A percentile compares a stretch with the other conserved stretches of the same genome.
Conservation (phyloP, 2,888 invertebrate genomes). For the Cryptocephalus primarius region DNA sequence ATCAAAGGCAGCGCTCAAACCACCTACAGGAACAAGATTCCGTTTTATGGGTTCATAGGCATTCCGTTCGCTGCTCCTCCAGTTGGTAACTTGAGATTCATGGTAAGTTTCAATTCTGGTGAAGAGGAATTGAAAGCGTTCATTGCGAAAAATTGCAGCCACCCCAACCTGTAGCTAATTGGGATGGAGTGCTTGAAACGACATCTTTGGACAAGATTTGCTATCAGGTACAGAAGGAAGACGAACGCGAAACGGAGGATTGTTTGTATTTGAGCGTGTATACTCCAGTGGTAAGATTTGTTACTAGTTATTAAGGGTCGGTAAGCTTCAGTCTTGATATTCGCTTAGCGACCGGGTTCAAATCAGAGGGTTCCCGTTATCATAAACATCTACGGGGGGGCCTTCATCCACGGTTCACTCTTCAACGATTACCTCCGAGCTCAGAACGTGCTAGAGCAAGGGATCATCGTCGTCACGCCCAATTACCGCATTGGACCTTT, state of each 20-base stretch:
- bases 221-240: constrained; percentile 7
- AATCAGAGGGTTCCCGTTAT: constrained; percentile 15
- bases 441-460: constrained; percentile 17
- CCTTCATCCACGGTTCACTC: constrained; percentile 14
- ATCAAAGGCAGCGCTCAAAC: constrained; percentile 9
- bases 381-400: constrained; percentile 19
- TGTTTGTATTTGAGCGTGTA: constrained; percentile 19
- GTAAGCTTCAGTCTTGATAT: no score
- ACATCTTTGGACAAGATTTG: constrained; percentile 11
- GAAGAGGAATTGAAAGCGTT: no score
- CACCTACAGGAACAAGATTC: constrained; percentile 2
- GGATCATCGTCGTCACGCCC: constrained; percentile 16
- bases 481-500: constrained; percentile 21
- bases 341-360: constrained; percentile 7
- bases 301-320: no score
- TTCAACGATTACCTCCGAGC: constrained; percentile 7
- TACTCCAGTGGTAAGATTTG: constrained; percentile 13
- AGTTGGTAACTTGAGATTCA: constrained; percentile 18
- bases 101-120: constrained; percentile 8
- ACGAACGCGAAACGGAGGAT: constrained; percentile 12
- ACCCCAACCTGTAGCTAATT: constrained; percentile 13
- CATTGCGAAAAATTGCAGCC: constrained; percentile 5
- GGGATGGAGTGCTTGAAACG: constrained; percentile 15
- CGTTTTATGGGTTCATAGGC: constrained; percentile 16
- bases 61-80: constrained; percentile 22